These are phyloP conservation scores for Acronicta psi DNA, from an alignment of 2,888 invertebrate genomes.

Conservation along the genomic window DNA sequence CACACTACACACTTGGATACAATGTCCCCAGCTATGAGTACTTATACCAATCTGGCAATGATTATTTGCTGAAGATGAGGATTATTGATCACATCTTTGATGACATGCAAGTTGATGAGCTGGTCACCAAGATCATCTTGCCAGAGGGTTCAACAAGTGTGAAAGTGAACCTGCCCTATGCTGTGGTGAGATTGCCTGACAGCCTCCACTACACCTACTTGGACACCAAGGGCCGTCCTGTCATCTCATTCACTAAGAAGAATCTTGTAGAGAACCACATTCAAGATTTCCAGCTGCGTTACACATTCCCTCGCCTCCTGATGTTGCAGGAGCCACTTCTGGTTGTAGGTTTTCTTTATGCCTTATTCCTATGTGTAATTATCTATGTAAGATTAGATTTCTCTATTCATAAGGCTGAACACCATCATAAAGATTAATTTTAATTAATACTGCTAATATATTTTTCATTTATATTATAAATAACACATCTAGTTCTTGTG, in stretches of 20 bases:
- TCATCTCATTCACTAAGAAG: slow-evolving; percentile 93
- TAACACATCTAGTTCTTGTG: slow-evolving; percentile 67
- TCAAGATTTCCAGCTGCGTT: slow-evolving; percentile 96
- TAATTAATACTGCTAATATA: slow-evolving; percentile 55
- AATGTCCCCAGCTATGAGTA: slow-evolving; percentile 99
- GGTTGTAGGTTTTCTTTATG: slow-evolving; percentile 95
- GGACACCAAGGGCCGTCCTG: slow-evolving; percentile 97
- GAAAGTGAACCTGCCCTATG: slow-evolving; percentile 94
- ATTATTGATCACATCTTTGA: slow-evolving; percentile 99
- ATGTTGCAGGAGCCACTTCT: slow-evolving; percentile 98
- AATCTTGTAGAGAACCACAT: slow-evolving; percentile 99
- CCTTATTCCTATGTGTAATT: slow-evolving; percentile 97
- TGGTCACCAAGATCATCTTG: slow-evolving; percentile 95
- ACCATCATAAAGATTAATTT: slow-evolving; percentile 87
- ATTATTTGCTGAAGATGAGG: slow-evolving; percentile 96
- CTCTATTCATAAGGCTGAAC: slow-evolving; percentile 94
- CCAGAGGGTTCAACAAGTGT: slow-evolving; percentile 97
- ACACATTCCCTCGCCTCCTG: slow-evolving; percentile 95
- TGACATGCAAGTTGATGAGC: slow-evolving; percentile 98
- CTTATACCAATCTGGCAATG: slow-evolving; percentile 93
- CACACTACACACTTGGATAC: slow-evolving; percentile 98
- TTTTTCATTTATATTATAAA: slow-evolving; percentile 56
- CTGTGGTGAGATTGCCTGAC: slow-evolving; percentile 92
- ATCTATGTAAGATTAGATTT: slow-evolving; percentile 98
- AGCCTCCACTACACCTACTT: slow-evolving; percentile 96